phyloP scores from a whole-genome alignment of 2,888 invertebrate species.

The Apodemia zela region DNA sequence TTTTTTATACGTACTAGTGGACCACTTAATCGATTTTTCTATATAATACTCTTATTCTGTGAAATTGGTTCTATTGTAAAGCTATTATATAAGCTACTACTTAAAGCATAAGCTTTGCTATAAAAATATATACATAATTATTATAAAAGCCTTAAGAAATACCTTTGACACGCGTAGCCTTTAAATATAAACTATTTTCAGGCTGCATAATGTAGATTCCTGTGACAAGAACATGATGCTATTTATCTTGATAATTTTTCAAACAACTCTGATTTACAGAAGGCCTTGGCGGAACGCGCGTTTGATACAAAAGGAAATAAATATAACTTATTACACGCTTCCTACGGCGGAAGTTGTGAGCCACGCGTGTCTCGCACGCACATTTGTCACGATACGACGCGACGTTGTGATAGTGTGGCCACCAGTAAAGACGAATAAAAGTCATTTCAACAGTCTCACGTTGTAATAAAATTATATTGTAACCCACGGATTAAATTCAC shows the following conservation, averaged over 20 bases:
- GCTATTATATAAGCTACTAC: too few species aligned
- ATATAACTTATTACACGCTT: constrained; percentile 14
- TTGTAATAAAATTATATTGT: too few species aligned
- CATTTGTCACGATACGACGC: background rate
- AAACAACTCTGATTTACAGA: background rate
- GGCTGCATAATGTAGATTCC: background rate
- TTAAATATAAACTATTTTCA: background rate
- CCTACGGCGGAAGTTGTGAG: constrained; percentile 10
- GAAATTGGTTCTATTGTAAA: too few species aligned
- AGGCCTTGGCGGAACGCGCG: background rate
- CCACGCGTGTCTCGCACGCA: constrained; percentile 1
- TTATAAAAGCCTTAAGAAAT: too few species aligned
- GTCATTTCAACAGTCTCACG: too few species aligned
- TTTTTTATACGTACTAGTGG: too few species aligned
- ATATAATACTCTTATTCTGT: too few species aligned
- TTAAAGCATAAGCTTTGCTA: too few species aligned
- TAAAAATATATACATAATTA: background rate
- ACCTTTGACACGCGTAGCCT: background rate
- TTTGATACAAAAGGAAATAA: constrained; percentile 15
- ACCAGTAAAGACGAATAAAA: background rate
- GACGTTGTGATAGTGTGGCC: background rate
- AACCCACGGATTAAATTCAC: too few species aligned
- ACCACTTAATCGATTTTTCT: too few species aligned
- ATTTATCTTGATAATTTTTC: background rate
- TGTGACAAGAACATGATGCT: background rate